Base-by-base conservation (phyloP, 1,140 invertebrate species). In the Berghia stephanieae region DNA sequence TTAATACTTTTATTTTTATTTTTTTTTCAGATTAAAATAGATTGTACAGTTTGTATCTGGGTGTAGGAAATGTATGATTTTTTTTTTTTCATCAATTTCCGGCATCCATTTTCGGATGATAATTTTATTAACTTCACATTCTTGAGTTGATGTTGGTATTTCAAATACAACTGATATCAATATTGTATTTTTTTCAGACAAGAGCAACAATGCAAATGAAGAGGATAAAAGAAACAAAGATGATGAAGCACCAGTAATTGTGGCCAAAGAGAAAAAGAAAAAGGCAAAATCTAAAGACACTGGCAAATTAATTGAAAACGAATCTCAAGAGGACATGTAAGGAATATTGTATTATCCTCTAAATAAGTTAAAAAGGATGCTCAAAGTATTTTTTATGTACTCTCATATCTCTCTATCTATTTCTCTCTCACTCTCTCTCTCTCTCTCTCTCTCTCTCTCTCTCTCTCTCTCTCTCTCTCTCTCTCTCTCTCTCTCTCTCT, bases 181-280 rank as follows among this genome's bases (percentile, higher is more conserved):
- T n/a, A n/a, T n/a, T n/a, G n/a, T n/a, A n/a, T 42, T 69, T 42
- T 36, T 69, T 55, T 60, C 43, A 71, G 57, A 52, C 44, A 68
- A 77, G 75, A 78, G 76, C 75, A 52, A 69, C 67, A 6, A 55
- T 31, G n/a, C n/a, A n/a, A 24, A 77, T 78, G 70, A 81, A 79
- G 73, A 81, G 72, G 66, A 27, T 24, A 68, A 77, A 60, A 49
- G 60, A n/a, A 77, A 68, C 43, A n/a, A 27, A 57, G 67, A 77
- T 42, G n/a, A 57, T 16, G 27, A 27, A 43, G 24, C 27, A 24
- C 36, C 66, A 16, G 13, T 38, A 18, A 6, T n/a, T n/a, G n/a
- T 18, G 40, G 8, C 43, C 34, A 24, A 8, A 13, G 31, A 69
- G 21, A 77, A 77, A 36, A 77, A 70, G 38, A 71, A 60, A 18